These are phyloP conservation scores for Drosophila tristis DNA, from an alignment of 1,140 invertebrate species.

Conservation along the genomic window DNA sequence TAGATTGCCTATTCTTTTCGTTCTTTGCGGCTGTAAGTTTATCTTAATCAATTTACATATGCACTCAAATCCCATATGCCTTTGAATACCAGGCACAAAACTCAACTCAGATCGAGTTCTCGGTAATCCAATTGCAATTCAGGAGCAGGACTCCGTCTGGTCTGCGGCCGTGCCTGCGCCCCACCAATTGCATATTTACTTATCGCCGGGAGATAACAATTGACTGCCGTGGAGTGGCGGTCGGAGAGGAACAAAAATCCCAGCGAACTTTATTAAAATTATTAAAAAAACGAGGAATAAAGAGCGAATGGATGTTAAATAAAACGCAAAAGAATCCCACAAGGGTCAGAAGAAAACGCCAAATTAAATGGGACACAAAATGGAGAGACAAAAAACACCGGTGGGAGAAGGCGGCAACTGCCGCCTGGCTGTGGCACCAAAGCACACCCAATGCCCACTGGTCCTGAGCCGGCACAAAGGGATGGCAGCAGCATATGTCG, in stretches of 20 bases:
- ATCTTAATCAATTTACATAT: too few species aligned
- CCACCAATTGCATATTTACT: constrained; percentile 63
- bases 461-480: background rate
- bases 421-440: constrained; percentile 53
- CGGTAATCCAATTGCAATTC: constrained; percentile 34
- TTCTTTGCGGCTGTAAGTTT: too few species aligned
- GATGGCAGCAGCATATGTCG: constrained; percentile 11
- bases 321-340: constrained; percentile 38
- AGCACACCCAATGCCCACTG: constrained; percentile 46
- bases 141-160: constrained; percentile 24
- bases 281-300: constrained; percentile 33
- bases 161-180: constrained; percentile 22
- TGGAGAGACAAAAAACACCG: constrained; percentile 22
- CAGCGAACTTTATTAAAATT: constrained; percentile 77
- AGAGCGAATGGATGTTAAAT: constrained; percentile 12
- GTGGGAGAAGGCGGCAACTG: constrained; percentile 25
- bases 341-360: constrained; percentile 51
- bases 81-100: constrained; percentile 17
- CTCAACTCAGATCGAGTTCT: too few species aligned
- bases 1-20: too few species aligned
- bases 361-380: constrained; percentile 72
- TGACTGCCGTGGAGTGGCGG: constrained; percentile 48
- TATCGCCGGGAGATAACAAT: constrained; percentile 71
- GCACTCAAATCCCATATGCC: too few species aligned
- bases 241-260: constrained; percentile 43